These are phyloP conservation scores for Zeugodacus cucurbitae DNA, from an alignment of 1,140 invertebrate species.

Conservation along the genomic window DNA sequence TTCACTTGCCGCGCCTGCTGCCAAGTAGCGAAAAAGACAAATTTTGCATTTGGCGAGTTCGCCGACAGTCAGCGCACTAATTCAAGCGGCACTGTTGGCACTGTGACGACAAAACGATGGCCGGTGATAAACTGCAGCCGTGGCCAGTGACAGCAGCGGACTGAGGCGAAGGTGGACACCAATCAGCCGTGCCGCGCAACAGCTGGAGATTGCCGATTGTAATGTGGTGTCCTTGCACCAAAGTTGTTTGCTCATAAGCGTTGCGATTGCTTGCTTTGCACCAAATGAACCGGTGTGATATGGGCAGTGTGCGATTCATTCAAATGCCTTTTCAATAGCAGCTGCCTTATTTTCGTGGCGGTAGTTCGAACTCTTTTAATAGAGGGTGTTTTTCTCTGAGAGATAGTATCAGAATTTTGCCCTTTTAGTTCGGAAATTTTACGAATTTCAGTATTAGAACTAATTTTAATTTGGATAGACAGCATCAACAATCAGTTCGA, in stretches of 20 bases:
- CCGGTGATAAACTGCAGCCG: neutral
- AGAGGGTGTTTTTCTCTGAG: too few species aligned
- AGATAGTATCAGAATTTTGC: neutral
- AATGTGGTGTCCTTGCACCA: neutral
- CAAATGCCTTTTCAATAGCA: neutral
- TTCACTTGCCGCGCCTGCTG: neutral
- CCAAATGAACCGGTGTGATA: neutral
- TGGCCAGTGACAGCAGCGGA: neutral
- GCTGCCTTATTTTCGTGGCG: neutral
- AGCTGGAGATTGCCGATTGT: neutral
- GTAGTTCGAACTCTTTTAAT: too few species aligned
- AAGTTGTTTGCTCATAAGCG: neutral
- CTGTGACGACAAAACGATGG: neutral
- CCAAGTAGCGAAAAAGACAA: neutral
- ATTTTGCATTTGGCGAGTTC: conserved; percentile 1
- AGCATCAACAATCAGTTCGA: too few species aligned
- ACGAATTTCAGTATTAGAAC: neutral
- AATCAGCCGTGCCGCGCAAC: neutral
- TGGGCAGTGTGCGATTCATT: neutral
- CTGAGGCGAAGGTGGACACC: neutral
- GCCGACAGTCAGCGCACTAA: neutral
- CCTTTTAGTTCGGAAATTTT: neutral
- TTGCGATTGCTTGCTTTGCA: neutral
- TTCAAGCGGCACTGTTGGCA: neutral
- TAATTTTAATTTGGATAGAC: too few species aligned